These are phyloP conservation scores for Noctua comes DNA, from an alignment of 2,888 invertebrate genomes.

Conservation along the genomic window DNA sequence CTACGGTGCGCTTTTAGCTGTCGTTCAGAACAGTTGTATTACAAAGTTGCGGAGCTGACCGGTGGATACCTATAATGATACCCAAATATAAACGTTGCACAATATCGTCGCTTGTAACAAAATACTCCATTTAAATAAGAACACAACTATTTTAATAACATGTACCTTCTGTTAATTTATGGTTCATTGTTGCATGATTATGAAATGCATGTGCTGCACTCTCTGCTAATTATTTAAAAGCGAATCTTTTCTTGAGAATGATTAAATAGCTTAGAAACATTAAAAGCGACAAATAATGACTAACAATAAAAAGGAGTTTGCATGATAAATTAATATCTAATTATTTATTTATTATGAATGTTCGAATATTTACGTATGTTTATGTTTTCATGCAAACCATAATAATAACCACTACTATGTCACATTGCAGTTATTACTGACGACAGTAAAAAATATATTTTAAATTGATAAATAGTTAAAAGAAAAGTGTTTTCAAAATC, in stretches of 20 bases:
- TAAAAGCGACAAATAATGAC: slow-evolving; percentile 27
- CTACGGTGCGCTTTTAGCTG: slow-evolving; percentile 16
- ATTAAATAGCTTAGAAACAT: slow-evolving; percentile 40
- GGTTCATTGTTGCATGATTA: slow-evolving; percentile 63
- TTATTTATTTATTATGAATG: slow-evolving; percentile 16
- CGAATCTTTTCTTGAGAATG: slow-evolving; percentile 48
- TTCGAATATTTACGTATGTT: slow-evolving; percentile 35
- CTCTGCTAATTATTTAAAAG: slow-evolving; percentile 51
- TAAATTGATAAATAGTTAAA: neutral
- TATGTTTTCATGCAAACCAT: slow-evolving; percentile 46
- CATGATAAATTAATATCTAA: slow-evolving; percentile 48
- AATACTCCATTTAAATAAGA: slow-evolving; percentile 47
- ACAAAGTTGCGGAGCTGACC: slow-evolving; percentile 34
- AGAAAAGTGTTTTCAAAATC: neutral
- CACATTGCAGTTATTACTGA: slow-evolving; percentile 20
- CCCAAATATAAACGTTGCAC: slow-evolving; percentile 59
- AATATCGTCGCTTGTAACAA: slow-evolving; percentile 64
- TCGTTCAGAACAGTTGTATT: slow-evolving; percentile 23
- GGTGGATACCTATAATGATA: slow-evolving; percentile 28
- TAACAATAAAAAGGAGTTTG: slow-evolving; percentile 51
- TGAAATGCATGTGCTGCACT: slow-evolving; percentile 62
- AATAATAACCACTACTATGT: slow-evolving; percentile 30
- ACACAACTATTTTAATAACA: slow-evolving; percentile 18
- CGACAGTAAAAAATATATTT: neutral
- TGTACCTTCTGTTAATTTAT: slow-evolving; percentile 34